These are phyloP conservation scores for Anguilla megastoma DNA, from an alignment of 2,797 vertebrate species.

Conservation along the genomic window DNA sequence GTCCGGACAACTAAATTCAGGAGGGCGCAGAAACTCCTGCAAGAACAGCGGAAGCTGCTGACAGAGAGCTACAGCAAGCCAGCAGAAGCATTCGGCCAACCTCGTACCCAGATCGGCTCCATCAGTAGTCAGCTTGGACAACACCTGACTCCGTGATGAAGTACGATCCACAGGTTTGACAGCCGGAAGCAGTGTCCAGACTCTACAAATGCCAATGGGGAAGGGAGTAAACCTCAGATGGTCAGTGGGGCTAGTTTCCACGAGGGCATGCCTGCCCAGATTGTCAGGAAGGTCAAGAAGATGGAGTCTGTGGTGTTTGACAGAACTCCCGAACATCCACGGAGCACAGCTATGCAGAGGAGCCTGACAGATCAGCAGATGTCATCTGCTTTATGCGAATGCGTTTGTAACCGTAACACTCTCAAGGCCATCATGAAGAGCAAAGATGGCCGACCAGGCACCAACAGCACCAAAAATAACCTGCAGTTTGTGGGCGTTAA, in stretches of 20 bases:
- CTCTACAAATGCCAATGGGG: conserved; percentile 36
- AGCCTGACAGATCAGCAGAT: conserved; percentile 83
- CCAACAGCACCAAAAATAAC: conserved; percentile 91
- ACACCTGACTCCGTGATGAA: conserved; percentile 92
- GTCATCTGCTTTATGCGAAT: conserved; percentile 78
- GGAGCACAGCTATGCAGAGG: conserved; percentile 62
- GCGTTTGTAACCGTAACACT: conserved; percentile 74
- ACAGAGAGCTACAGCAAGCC: conserved; percentile 94
- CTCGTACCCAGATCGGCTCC: conserved; percentile 89
- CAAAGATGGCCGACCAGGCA: conserved; percentile 83
- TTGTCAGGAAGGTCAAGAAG: conserved; percentile 1
- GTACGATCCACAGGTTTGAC: conserved; percentile 55
- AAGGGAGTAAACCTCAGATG: conserved; percentile 41
- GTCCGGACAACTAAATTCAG: conserved; percentile 94
- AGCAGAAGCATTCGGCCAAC: conserved; percentile 92
- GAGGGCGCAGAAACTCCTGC: conserved; percentile 88
- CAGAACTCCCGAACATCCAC: conserved; percentile 42
- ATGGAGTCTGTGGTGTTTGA: conserved; percentile 23
- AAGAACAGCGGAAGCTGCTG: conserved; percentile 92
- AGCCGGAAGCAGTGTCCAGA: no score
- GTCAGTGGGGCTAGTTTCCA: conserved; percentile 28
- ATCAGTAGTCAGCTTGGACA: conserved; percentile 92
- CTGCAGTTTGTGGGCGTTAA: conserved; percentile 97
- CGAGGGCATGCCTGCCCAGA: background rate
- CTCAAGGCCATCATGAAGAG: conserved; percentile 99